Conservation (phyloP, 2,888 invertebrate species). For the Hedya salicella region DNA sequence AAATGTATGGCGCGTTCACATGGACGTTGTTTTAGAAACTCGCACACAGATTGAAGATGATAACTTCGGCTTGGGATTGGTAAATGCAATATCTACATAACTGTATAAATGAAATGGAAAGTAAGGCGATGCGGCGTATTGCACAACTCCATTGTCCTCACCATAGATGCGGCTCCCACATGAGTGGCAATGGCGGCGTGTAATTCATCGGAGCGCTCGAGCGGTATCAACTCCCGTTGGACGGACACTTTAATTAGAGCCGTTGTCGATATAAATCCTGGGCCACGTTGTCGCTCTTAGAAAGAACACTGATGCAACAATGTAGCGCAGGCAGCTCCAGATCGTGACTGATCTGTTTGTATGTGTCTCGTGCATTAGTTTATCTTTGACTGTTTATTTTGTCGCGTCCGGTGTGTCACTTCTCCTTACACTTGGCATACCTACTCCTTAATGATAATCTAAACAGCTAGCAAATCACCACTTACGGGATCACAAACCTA, state of each 20-base stretch:
- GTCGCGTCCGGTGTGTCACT: conserved; percentile 11
- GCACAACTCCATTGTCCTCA: conserved; percentile 73
- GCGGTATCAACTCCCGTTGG: conserved; percentile 55
- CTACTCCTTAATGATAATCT: background rate
- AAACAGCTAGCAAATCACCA: too few species aligned
- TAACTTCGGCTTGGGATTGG: conserved; percentile 17
- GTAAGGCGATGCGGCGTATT: conserved; percentile 58
- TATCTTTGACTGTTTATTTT: conserved; percentile 23
- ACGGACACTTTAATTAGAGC: conserved; percentile 71
- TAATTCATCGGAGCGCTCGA: conserved; percentile 63
- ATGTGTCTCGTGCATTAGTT: conserved; percentile 54
- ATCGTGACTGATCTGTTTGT: conserved; percentile 68
- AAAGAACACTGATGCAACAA: conserved; percentile 77
- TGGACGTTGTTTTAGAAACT: conserved; percentile 12
- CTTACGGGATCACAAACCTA: too few species aligned
- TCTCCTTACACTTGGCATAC: conserved; percentile 2
- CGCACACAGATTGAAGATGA: background rate
- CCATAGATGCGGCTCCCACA: conserved; percentile 48
- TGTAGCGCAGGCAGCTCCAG: conserved; percentile 59
- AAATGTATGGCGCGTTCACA: conserved; percentile 21
- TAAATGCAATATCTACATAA: conserved; percentile 45
- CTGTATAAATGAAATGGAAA: conserved; percentile 68
- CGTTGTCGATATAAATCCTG: conserved; percentile 73
- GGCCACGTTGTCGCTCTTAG: conserved; percentile 68
- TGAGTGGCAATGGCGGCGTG: conserved; percentile 52